Conservation (phyloP, 2,888 invertebrate genomes). For the Scaptomyza polygonia region DNA sequence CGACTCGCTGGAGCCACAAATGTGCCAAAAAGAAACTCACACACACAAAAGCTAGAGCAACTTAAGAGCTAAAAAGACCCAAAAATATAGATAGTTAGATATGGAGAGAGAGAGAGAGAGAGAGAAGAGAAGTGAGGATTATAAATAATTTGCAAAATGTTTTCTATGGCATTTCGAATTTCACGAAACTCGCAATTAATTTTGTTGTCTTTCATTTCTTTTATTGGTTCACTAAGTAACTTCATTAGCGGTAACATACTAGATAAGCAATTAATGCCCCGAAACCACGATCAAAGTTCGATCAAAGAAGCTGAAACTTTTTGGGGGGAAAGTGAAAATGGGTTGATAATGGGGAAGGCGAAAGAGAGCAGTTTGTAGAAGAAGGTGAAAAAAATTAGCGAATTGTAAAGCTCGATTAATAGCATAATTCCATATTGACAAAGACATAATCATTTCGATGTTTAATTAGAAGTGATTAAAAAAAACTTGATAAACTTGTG, state of each 20-base stretch:
- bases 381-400: too few relatives aligned
- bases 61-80: conserved; percentile 4
- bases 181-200: conserved; percentile 31
- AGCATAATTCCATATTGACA: too few relatives aligned
- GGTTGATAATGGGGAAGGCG: too few relatives aligned
- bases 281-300: background rate
- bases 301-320: background rate
- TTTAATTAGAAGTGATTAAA: too few relatives aligned
- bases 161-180: conserved; percentile 35
- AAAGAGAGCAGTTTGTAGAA: too few relatives aligned
- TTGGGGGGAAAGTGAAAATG: conserved; percentile 1
- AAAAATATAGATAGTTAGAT: background rate
- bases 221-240: conserved; percentile 32
- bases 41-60: conserved; percentile 16
- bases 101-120: background rate
- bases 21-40: conserved; percentile 58
- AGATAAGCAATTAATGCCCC: conserved; percentile 10
- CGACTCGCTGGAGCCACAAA: conserved; percentile 75
- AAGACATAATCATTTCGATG: too few relatives aligned
- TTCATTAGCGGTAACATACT: conserved; percentile 40
- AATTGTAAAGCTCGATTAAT: too few relatives aligned
- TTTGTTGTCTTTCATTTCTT: background rate
- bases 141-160: conserved; percentile 42
- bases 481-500: too few relatives aligned
- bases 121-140: background rate